phyloP scores from a whole-genome alignment of 2,113 vertebrate species.

The Sturnus vulgaris region DNA sequence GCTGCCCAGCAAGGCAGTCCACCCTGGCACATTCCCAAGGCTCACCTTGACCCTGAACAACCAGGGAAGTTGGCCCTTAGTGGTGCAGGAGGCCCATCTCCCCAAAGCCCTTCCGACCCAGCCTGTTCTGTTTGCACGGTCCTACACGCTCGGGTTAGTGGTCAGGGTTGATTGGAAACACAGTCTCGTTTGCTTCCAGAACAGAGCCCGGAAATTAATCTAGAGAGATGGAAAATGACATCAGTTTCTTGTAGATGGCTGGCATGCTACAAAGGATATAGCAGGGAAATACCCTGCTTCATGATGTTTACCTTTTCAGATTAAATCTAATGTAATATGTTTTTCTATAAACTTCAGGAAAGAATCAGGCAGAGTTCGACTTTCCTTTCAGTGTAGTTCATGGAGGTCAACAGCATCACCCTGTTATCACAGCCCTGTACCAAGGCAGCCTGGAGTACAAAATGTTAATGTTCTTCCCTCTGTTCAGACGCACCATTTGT shows the following conservation, averaged over 20 bases:
- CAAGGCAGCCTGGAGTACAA: neutral
- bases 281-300: neutral
- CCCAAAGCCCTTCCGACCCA: neutral
- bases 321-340: neutral
- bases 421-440: neutral
- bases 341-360: neutral
- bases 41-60: neutral
- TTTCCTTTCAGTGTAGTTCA: neutral
- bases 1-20: neutral
- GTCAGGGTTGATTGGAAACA: neutral
- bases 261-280: neutral
- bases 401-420: neutral
- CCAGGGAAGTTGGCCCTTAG: neutral
- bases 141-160: fast-evolving
- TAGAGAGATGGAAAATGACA: neutral
- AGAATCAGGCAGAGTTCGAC: neutral
- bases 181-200: neutral
- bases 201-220: neutral
- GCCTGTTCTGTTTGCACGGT: neutral
- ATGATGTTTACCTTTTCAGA: neutral
- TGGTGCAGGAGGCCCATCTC: neutral
- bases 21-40: neutral
- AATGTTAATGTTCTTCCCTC: neutral
- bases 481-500: neutral
- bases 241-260: neutral